Evolutionary conservation across 2,888 invertebrate genomes (phyloP).

Genomic region (Alloscopus bannaensis): DNA sequence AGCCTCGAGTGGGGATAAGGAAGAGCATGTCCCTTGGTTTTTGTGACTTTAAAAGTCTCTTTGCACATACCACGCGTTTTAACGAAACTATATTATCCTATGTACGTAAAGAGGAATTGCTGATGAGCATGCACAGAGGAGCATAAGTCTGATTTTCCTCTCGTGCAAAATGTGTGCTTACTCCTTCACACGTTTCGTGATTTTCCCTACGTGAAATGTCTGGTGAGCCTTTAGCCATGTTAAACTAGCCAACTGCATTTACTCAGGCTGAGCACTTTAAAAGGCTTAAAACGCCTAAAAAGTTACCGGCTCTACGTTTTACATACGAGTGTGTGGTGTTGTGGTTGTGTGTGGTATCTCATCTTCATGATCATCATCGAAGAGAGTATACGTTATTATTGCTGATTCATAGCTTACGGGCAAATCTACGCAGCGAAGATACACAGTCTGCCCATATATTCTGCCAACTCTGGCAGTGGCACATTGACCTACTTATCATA

Average conservation of each 20-base stretch:
- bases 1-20: conserved; percentile 8
- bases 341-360: conserved; percentile 38
- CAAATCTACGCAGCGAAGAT: conserved; percentile 18
- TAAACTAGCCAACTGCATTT: no score
- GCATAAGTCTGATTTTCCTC: not conserved
- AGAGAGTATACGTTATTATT: conserved; percentile 22
- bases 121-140: not conserved
- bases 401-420: conserved; percentile 38
- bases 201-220: conserved; percentile 4
- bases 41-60: conserved; percentile 6
- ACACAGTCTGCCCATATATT: conserved; percentile 57
- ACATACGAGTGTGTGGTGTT: conserved; percentile 43
- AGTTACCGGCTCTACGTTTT: conserved; percentile 2
- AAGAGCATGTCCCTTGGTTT: conserved; percentile 13
- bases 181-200: no score
- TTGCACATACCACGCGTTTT: not conserved
- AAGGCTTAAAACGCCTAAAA: no score
- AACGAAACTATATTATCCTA: not conserved
- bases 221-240: conserved; percentile 4
- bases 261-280: no score
- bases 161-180: conserved; percentile 2
- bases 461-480: conserved; percentile 66
- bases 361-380: conserved; percentile 36
- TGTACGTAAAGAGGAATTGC: conserved; percentile 6
- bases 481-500: conserved; percentile 67